Conservation (phyloP, 1,140 invertebrate species). For the Zaprionus taronus region DNA sequence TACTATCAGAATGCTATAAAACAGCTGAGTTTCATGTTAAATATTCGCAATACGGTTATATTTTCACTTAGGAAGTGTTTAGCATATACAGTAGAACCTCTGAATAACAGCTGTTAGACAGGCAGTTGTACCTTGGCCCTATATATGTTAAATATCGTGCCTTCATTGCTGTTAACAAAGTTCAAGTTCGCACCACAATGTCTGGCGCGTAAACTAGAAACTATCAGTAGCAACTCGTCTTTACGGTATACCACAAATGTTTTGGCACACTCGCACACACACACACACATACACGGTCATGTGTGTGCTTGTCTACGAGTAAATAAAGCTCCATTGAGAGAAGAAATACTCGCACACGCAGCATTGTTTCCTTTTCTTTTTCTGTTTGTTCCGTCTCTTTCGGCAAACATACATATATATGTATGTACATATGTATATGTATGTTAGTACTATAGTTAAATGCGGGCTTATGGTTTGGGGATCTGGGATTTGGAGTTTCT, state of each 20-base stretch:
- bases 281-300: not conserved
- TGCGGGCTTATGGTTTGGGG: not conserved
- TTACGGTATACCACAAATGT: slow-evolving; percentile 34
- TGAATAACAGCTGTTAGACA: not conserved
- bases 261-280: slow-evolving; percentile 16
- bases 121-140: too few species aligned
- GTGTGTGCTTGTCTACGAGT: slow-evolving; percentile 2
- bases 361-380: slow-evolving; percentile 5
- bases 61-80: too few species aligned
- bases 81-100: not conserved
- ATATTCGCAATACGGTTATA: too few species aligned
- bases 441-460: not conserved
- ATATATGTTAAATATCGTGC: not conserved
- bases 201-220: slow-evolving; percentile 3
- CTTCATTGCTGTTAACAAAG: not conserved
- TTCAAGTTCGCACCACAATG: slow-evolving; percentile 2
- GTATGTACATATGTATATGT: too few species aligned
- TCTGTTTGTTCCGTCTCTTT: slow-evolving; percentile 7
- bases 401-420: not conserved
- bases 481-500: slow-evolving; percentile 11
- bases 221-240: slow-evolving; percentile 3
- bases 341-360: slow-evolving; percentile 21
- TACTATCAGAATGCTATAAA: too few species aligned
- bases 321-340: slow-evolving; percentile 35
- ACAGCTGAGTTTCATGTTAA: too few species aligned